phyloP scores from a whole-genome alignment of 2,113 vertebrate species.

The Paedocypris sp. region DNA sequence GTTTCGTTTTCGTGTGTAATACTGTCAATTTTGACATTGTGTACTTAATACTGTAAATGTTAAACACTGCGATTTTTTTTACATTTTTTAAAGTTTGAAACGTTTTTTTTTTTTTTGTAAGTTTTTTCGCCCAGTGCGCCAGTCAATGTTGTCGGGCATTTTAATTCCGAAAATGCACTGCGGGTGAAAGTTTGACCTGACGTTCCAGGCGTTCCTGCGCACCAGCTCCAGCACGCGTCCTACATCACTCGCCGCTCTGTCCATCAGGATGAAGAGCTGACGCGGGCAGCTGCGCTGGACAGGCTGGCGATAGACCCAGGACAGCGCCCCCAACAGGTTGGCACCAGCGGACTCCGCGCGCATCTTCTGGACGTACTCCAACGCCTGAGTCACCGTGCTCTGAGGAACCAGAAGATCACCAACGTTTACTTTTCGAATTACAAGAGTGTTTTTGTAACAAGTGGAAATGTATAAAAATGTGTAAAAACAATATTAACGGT shows the following conservation, averaged over 20 bases:
- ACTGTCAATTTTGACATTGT: too few species aligned
- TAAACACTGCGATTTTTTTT: too few species aligned
- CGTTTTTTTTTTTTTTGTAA: too few species aligned
- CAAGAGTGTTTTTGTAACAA: too few species aligned
- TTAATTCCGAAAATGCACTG: background rate
- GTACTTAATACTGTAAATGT: too few species aligned
- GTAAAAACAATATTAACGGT: too few species aligned
- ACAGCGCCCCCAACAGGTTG: slow-evolving; percentile 70
- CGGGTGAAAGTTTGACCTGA: slow-evolving; percentile 61
- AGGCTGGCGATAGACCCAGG: slow-evolving; percentile 77
- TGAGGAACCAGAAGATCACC: slow-evolving; percentile 42
- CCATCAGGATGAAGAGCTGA: slow-evolving; percentile 79
- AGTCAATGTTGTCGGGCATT: background rate
- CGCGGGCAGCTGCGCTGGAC: slow-evolving; percentile 76
- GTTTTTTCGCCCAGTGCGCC: too few species aligned
- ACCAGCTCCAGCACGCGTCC: slow-evolving; percentile 76
- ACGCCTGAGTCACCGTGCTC: slow-evolving; percentile 65
- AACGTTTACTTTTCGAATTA: too few species aligned
- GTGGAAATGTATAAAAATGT: too few species aligned
- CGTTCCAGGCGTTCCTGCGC: slow-evolving; percentile 68
- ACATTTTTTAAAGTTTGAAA: too few species aligned
- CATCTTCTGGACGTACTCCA: slow-evolving; percentile 67
- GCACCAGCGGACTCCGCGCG: slow-evolving; percentile 48
- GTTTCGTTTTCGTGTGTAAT: too few species aligned
- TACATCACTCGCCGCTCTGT: slow-evolving; percentile 44